Evolutionary conservation across 2,113 vertebrate genomes (phyloP).

Genomic region (Tupaia chinensis): DNA sequence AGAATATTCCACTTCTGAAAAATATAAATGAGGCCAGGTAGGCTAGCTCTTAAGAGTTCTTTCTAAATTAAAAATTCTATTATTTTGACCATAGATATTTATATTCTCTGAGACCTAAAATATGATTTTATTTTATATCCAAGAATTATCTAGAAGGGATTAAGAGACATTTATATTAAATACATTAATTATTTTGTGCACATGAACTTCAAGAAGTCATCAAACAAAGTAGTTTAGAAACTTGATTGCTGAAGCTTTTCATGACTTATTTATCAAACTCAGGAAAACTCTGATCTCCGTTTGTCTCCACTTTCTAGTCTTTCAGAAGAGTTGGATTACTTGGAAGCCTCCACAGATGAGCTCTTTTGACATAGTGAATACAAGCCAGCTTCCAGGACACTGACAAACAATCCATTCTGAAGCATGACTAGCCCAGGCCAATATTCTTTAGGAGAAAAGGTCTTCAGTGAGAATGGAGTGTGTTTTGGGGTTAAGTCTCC

Average conservation of each 20-base stretch:
- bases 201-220: neutral
- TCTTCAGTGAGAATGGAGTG: fast-evolving
- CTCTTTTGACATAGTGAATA: neutral
- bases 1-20: neutral
- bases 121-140: neutral
- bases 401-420: neutral
- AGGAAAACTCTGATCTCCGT: neutral
- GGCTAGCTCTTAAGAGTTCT: neutral
- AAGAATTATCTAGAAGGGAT: neutral
- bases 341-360: neutral
- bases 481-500: fast-evolving
- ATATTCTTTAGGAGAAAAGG: neutral
- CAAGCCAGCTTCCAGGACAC: neutral
- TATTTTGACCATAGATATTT: neutral
- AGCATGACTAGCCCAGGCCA: fast-evolving
- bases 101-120: neutral
- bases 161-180: neutral
- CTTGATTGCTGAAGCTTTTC: neutral
- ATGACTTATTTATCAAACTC: no score
- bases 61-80: neutral
- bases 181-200: neutral
- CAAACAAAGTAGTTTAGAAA: neutral
- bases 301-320: neutral
- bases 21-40: neutral
- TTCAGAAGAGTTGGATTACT: neutral